A percentile compares a stretch with the other conserved stretches of the same genome.
Conservation (phyloP, 2,113 vertebrate species). For the Dasypus novemcinctus region DNA sequence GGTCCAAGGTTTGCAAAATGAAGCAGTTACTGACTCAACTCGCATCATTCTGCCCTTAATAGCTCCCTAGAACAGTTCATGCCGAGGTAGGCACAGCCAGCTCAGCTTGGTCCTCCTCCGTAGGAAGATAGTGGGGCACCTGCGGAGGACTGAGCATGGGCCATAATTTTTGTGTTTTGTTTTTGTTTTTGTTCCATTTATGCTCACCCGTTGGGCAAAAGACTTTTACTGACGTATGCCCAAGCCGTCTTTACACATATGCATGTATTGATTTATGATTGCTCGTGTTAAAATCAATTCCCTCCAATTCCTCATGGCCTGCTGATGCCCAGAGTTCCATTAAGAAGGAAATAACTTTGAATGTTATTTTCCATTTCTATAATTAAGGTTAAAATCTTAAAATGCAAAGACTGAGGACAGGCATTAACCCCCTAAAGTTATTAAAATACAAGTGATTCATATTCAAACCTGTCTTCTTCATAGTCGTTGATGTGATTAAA, state of each 20-base stretch:
- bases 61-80: background rate
- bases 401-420: background rate
- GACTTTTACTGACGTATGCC: background rate
- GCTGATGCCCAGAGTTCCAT: background rate
- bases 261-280: conserved; percentile 8
- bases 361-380: background rate
- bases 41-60: background rate
- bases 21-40: background rate
- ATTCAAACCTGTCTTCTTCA: background rate
- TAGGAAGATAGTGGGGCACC: accelerated
- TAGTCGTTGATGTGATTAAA: background rate
- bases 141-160: accelerated
- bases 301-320: background rate
- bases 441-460: background rate
- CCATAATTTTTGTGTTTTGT: too few relatives aligned
- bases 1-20: background rate
- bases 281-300: conserved; percentile 27
- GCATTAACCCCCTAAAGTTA: background rate
- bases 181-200: background rate
- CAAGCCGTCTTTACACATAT: background rate
- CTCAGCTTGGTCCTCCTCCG: background rate
- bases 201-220: background rate
- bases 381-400: conserved; percentile 36
- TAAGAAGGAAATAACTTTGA: conserved; percentile 39
- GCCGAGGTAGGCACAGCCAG: accelerated